Evolutionary conservation across 2,113 vertebrate genomes (phyloP).

Genomic region (Sorex araneus): DNA sequence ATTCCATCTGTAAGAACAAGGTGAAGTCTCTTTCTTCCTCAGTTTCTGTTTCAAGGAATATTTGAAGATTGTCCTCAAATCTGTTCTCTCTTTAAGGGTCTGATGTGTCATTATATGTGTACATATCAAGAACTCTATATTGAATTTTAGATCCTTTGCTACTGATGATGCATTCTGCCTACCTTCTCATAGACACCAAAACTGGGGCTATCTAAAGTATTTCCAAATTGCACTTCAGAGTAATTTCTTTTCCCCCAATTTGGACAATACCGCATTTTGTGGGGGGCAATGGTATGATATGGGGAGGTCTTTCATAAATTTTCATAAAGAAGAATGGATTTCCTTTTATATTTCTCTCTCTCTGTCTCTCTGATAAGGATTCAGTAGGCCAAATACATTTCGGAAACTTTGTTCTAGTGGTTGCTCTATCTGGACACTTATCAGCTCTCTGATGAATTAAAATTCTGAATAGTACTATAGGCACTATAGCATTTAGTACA

Average conservation of each 20-base stretch:
- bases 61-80: not conserved
- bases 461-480: not conserved
- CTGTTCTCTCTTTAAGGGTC: not conserved
- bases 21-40: not conserved
- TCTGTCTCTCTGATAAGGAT: too few species aligned
- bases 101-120: not conserved
- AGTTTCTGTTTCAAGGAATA: not conserved
- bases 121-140: too few species aligned
- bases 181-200: constrained; percentile 1
- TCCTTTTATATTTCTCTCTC: too few species aligned
- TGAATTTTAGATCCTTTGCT: not conserved
- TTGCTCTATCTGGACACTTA: not conserved
- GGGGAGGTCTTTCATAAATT: too few species aligned
- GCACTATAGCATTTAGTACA: not conserved
- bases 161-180: not conserved
- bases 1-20: too few species aligned
- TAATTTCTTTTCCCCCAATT: too few species aligned
- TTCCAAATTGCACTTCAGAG: too few species aligned
- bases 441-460: not conserved
- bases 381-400: too few species aligned
- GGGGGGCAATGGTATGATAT: not conserved
- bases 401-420: not conserved
- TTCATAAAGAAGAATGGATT: too few species aligned
- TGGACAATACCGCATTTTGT: not conserved
- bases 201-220: not conserved